Evolutionary conservation across 2,113 vertebrate genomes (phyloP).

Genomic region (Anarhynchus alexandrinus): DNA sequence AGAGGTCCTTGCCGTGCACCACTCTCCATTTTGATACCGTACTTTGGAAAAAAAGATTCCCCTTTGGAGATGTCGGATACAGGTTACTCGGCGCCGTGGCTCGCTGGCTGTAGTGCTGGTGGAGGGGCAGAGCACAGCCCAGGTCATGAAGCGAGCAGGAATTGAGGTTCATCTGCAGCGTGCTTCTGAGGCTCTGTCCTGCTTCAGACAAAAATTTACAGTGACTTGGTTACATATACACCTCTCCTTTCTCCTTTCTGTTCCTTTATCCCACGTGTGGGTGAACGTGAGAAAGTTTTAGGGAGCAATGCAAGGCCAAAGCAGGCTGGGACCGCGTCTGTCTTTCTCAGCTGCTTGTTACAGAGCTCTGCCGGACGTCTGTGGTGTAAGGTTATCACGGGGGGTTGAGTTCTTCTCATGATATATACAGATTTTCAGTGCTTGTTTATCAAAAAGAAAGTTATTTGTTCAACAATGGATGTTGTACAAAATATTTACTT

Average conservation of each 20-base stretch:
- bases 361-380: not conserved
- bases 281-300: not conserved
- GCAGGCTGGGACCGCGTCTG: not conserved
- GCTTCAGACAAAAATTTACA: not conserved
- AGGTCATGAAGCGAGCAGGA: not conserved
- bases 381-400: not conserved
- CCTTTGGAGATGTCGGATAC: not conserved
- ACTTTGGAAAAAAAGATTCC: not conserved
- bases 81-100: not conserved
- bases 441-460: conserved; percentile 31
- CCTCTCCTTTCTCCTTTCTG: not conserved
- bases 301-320: not conserved
- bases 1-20: not conserved
- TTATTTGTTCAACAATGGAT: conserved; percentile 23
- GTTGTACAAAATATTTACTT: conserved; percentile 38
- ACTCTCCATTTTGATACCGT: not conserved
- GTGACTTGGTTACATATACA: not conserved
- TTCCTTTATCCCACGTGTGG: not conserved
- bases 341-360: not conserved
- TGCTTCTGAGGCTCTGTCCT: not conserved
- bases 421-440: not conserved
- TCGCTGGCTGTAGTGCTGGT: not conserved
- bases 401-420: not conserved
- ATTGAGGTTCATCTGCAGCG: not conserved
- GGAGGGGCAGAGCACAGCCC: not conserved